phyloP scores from a whole-genome alignment of 2,888 invertebrate species.

The Meloe dianella region DNA sequence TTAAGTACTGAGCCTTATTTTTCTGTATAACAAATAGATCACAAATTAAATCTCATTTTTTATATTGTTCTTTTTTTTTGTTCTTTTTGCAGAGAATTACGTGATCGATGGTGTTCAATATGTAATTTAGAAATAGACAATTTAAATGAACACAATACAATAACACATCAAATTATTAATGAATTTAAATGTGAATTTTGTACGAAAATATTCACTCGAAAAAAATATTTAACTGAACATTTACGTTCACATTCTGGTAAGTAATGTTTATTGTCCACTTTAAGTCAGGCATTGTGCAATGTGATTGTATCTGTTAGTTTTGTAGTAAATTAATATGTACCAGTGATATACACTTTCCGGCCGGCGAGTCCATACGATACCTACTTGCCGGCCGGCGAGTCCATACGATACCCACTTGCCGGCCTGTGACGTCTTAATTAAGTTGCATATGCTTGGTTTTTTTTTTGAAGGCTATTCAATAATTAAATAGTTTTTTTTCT shows the following conservation, averaged over 20 bases:
- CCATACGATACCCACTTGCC: no score
- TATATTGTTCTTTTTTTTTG: not conserved
- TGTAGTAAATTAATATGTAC: no score
- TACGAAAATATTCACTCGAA: constrained; percentile 41
- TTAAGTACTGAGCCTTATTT: no score
- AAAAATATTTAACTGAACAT: constrained; percentile 50
- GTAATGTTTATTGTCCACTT: not conserved
- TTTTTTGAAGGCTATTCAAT: no score
- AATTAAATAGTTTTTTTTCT: no score
- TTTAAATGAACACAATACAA: constrained; percentile 38
- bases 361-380: no score
- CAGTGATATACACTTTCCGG: no score
- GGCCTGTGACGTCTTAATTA: no score
- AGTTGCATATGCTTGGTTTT: no score
- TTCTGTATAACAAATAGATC: no score
- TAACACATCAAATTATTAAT: constrained; percentile 38
- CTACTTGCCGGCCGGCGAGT: no score
- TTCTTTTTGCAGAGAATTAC: constrained; percentile 45
- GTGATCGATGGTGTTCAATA: constrained; percentile 47
- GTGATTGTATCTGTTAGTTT: constrained; percentile 4
- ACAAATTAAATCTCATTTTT: no score
- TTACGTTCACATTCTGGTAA: constrained; percentile 48
- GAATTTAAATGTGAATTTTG: constrained; percentile 48
- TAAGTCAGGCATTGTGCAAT: not conserved
- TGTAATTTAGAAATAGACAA: constrained; percentile 47